Evolutionary conservation across 2,888 invertebrate species (phyloP).

Genomic region (Dryobota labecula): DNA sequence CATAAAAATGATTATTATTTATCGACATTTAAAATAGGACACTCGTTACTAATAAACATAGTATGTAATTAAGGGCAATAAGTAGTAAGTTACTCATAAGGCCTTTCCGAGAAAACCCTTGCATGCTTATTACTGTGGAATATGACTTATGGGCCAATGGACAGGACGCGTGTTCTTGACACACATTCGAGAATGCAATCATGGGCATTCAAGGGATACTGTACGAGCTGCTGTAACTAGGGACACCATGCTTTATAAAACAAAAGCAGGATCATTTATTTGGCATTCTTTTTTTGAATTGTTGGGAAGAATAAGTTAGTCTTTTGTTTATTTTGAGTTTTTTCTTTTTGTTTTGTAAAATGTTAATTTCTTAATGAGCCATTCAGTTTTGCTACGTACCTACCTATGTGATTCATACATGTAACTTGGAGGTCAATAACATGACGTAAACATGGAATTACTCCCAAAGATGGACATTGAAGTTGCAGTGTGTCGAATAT

Average conservation of each 20-base stretch:
- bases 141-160: conserved; percentile 62
- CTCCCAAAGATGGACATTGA: conserved; percentile 32
- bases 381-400: not conserved
- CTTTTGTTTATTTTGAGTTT: conserved; percentile 2
- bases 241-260: not conserved
- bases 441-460: conserved; percentile 19
- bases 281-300: not conserved
- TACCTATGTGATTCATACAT: conserved; percentile 18
- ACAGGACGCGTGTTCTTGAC: conserved; percentile 57
- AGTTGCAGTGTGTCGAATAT: conserved; percentile 26
- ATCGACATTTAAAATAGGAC: too few species aligned
- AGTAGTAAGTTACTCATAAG: conserved; percentile 33
- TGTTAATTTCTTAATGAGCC: conserved; percentile 2
- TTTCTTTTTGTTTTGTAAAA: not conserved
- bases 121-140: conserved; percentile 52
- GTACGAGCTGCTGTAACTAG: conserved; percentile 4
- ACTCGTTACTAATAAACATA: conserved; percentile 21
- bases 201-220: conserved; percentile 29
- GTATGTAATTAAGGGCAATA: conserved; percentile 44
- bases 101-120: conserved; percentile 60
- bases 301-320: not conserved
- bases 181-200: conserved; percentile 44
- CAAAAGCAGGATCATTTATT: not conserved
- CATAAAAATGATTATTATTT: too few species aligned
- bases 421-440: not conserved